phyloP scores from a whole-genome alignment of 2,888 invertebrate species.

The Mythimna impura region DNA sequence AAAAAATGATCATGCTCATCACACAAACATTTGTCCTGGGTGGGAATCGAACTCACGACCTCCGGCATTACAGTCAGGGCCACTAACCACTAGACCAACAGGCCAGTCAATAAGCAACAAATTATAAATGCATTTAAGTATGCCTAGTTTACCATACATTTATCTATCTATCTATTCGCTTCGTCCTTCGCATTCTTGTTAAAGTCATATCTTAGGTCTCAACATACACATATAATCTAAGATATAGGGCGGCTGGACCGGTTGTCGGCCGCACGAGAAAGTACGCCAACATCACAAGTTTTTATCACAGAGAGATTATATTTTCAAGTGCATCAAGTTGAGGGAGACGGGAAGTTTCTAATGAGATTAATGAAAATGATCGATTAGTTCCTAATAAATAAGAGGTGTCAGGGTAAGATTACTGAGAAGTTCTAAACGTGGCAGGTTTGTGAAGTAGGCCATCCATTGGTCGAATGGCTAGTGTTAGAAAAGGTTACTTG shows the following conservation, averaged over 20 bases:
- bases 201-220: conserved; percentile 32
- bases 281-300: conserved; percentile 49
- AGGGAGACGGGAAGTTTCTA: conserved; percentile 33
- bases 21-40: too few relatives aligned
- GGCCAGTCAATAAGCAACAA: too few relatives aligned
- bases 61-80: too few relatives aligned
- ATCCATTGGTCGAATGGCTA: not conserved
- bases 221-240: conserved; percentile 15
- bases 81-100: too few relatives aligned
- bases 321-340: conserved; percentile 21
- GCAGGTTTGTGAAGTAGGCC: not conserved
- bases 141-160: too few relatives aligned
- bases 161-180: not conserved
- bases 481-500: not conserved
- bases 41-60: too few relatives aligned
- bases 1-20: too few relatives aligned
- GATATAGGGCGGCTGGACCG: conserved; percentile 56
- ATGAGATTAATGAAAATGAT: conserved; percentile 24
- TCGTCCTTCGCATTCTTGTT: conserved; percentile 28
- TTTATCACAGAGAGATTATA: conserved; percentile 39
- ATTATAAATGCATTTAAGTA: too few relatives aligned
- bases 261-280: conserved; percentile 50
- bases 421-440: not conserved
- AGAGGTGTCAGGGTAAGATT: conserved; percentile 1
- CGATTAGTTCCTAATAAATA: conserved; percentile 14